phyloP scores from a whole-genome alignment of 2,888 invertebrate species.

The Oscheius myriophilus region DNA sequence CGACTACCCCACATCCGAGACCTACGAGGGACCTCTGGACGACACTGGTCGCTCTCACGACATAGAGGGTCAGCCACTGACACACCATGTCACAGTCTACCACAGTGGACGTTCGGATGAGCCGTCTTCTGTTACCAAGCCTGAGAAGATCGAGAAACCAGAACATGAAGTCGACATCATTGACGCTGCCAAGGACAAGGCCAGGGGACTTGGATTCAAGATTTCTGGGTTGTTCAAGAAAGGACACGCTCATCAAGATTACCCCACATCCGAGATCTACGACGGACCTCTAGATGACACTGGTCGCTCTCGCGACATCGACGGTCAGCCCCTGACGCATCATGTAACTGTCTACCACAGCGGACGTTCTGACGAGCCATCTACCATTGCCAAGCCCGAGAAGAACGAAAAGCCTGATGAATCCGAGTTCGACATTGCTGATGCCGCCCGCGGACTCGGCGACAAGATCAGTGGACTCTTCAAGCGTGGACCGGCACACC shows the following conservation, averaged over 20 bases:
- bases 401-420: constrained; percentile 31
- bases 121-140: neutral
- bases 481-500: constrained; percentile 35
- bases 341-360: constrained; percentile 44
- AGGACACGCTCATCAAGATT: constrained; percentile 43
- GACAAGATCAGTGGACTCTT: constrained; percentile 34
- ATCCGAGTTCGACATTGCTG: constrained; percentile 28
- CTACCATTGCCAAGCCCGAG: constrained; percentile 13
- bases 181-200: constrained; percentile 17
- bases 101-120: constrained; percentile 29
- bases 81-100: constrained; percentile 25
- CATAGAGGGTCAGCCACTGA: constrained; percentile 1
- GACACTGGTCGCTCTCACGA: constrained; percentile 1
- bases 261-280: constrained; percentile 43
- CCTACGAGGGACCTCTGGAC: constrained; percentile 3
- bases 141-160: neutral
- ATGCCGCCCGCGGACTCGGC: constrained; percentile 20
- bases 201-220: constrained; percentile 7
- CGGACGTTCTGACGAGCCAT: constrained; percentile 20
- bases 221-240: constrained; percentile 38
- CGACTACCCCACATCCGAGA: constrained; percentile 34
- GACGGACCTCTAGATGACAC: constrained; percentile 43
- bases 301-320: constrained; percentile 35
- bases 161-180: constrained; percentile 12
- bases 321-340: constrained; percentile 36